Percentiles rank a stretch among this genome's conserved stretches.
Evolutionary conservation across 1,140 invertebrate genomes (phyloP).

Genomic region (Sycophila sp.): DNA sequence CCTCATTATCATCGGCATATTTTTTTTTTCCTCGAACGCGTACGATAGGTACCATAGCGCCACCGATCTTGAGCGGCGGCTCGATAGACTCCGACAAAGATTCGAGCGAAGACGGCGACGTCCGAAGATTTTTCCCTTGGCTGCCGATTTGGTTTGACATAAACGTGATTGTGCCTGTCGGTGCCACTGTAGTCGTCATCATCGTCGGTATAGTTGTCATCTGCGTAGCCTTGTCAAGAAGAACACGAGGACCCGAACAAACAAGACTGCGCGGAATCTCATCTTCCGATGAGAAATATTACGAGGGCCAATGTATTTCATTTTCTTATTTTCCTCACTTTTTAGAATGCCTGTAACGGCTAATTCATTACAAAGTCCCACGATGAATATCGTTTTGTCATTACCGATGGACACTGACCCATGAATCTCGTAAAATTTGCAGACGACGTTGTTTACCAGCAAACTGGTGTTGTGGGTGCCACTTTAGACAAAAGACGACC

Average conservation of each 20-base stretch:
- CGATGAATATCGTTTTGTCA: no score
- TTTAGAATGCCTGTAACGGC: no score
- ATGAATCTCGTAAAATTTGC: slow-evolving; percentile 44
- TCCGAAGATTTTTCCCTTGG: slow-evolving; percentile 78
- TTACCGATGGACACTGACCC: slow-evolving; percentile 3
- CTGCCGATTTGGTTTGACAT: slow-evolving; percentile 86
- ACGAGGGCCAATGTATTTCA: slow-evolving; percentile 65
- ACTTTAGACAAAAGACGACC: slow-evolving; percentile 86
- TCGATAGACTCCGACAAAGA: slow-evolving; percentile 50
- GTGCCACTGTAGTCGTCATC: slow-evolving; percentile 86
- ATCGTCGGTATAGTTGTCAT: slow-evolving; percentile 89
- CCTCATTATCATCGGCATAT: slow-evolving; percentile 35
- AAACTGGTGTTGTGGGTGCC: slow-evolving; percentile 78
- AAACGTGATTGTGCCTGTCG: slow-evolving; percentile 85
- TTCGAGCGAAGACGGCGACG: slow-evolving; percentile 67
- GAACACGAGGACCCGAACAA: slow-evolving; percentile 77
- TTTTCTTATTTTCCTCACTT: slow-evolving; percentile 8
- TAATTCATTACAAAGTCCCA: neutral
- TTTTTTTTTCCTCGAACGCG: slow-evolving; percentile 44
- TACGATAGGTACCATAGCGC: slow-evolving; percentile 80
- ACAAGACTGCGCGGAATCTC: slow-evolving; percentile 82
- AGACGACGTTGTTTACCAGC: slow-evolving; percentile 92
- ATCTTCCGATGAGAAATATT: slow-evolving; percentile 66
- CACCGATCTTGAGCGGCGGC: slow-evolving; percentile 70
- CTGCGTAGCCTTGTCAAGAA: slow-evolving; percentile 83